phyloP scores from a whole-genome alignment of 2,113 vertebrate species.

The Larimichthys crocea region DNA sequence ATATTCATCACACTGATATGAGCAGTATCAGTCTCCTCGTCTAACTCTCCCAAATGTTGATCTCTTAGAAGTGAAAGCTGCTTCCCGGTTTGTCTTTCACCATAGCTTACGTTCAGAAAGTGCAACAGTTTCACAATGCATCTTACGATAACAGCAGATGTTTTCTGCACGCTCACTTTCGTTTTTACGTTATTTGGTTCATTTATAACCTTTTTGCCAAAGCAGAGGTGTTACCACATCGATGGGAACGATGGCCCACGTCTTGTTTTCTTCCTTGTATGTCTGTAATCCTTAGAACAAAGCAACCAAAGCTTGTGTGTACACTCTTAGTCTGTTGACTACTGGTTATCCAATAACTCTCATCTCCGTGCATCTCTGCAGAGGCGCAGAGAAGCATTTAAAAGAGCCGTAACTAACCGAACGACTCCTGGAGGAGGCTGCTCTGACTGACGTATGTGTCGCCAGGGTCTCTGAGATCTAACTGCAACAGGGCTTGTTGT shows the following conservation, averaged over 20 bases:
- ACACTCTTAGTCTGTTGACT: not conserved
- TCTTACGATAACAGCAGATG: not conserved
- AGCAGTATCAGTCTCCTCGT: not conserved
- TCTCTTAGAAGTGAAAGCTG: not conserved
- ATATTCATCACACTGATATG: not conserved
- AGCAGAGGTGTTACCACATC: not conserved
- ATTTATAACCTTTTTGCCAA: not conserved
- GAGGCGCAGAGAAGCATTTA: conserved; percentile 66
- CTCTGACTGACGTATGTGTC: conserved; percentile 73
- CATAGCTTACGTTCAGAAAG: not conserved
- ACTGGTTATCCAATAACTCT: conserved; percentile 42
- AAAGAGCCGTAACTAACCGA: conserved; percentile 66
- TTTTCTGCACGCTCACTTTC: not conserved
- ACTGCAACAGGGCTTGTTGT: conserved; percentile 64
- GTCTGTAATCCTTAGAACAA: not conserved
- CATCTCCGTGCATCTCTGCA: conserved; percentile 46
- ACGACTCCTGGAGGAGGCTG: conserved; percentile 59
- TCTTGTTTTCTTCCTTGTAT: conserved; percentile 7
- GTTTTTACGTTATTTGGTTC: not conserved
- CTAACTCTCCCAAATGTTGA: not conserved
- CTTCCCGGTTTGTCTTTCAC: conserved; percentile 5
- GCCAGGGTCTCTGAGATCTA: conserved; percentile 60
- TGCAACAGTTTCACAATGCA: not conserved
- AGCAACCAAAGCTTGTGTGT: not conserved
- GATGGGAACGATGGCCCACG: not conserved